Conservation (phyloP, 2,113 vertebrate genomes). For the Salvelinus sp. region DNA sequence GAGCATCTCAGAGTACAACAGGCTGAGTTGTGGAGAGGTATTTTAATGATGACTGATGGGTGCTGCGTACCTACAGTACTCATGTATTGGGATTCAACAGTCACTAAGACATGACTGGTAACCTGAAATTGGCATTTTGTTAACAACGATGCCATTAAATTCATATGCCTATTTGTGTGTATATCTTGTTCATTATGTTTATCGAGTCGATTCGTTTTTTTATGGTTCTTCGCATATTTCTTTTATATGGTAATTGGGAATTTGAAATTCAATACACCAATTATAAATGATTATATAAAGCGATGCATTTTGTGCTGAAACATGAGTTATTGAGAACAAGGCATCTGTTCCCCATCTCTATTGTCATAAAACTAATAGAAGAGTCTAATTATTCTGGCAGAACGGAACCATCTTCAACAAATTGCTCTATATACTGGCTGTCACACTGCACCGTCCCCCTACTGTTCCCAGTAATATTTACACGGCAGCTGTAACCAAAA, state of each 20-base stretch:
- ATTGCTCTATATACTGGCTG: conserved; percentile 32
- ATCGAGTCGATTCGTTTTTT: no score
- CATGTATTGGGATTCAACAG: background rate
- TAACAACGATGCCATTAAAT: background rate
- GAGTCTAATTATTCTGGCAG: background rate
- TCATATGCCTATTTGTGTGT: no score
- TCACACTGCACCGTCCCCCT: conserved; percentile 29
- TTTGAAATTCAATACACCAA: no score
- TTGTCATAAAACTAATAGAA: background rate
- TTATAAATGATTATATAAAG: no score
- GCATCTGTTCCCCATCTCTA: background rate
- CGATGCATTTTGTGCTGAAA: background rate
- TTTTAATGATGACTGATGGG: conserved; percentile 25
- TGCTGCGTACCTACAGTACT: background rate
- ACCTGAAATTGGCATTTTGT: background rate
- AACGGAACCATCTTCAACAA: conserved; percentile 1
- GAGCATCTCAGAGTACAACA: conserved; percentile 3
- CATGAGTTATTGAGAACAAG: background rate
- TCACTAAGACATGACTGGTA: background rate
- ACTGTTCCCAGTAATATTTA: conserved; percentile 31
- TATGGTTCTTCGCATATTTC: no score
- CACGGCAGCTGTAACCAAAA: conserved; percentile 53
- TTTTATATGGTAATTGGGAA: no score
- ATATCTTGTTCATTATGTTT: no score
- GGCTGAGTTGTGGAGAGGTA: conserved; percentile 20